These are phyloP conservation scores for Micromesistius poutassou DNA, from an alignment of 2,797 vertebrate species.

Conservation along the genomic window DNA sequence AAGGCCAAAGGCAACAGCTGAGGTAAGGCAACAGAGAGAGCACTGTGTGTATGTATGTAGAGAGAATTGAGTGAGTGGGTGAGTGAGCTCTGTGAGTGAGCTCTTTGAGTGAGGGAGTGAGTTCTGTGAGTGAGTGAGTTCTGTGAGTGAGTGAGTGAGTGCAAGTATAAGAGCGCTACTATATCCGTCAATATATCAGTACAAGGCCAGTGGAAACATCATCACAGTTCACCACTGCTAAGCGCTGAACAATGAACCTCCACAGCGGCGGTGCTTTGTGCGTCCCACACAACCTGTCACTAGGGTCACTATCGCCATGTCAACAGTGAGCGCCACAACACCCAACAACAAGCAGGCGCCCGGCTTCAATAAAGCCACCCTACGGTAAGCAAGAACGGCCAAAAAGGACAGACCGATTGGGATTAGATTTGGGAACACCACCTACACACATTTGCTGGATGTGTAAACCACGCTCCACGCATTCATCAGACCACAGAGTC, in stretches of 20 bases:
- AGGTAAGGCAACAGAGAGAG: not conserved
- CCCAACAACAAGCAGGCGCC: slow-evolving; percentile 7
- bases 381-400: not conserved
- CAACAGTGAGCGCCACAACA: slow-evolving; percentile 14
- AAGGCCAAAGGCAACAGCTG: not conserved
- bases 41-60: slow-evolving; percentile 3
- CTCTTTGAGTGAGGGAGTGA: too few species aligned
- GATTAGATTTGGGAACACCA: not conserved
- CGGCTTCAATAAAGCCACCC: not conserved
- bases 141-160: too few species aligned
- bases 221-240: not conserved
- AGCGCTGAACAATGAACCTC: not conserved
- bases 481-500: not conserved
- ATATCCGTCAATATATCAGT: not conserved
- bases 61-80: not conserved
- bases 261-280: slow-evolving; percentile 10
- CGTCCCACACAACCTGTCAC: slow-evolving; percentile 4
- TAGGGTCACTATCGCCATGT: slow-evolving; percentile 9
- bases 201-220: not conserved
- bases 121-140: too few species aligned
- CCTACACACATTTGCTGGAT: not conserved
- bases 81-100: too few species aligned
- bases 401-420: slow-evolving; percentile 12
- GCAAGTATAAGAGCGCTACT: not conserved
- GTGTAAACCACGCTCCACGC: not conserved